phyloP scores from a whole-genome alignment of 2,113 vertebrate species.

The Lycocorax pyrrhopterus region DNA sequence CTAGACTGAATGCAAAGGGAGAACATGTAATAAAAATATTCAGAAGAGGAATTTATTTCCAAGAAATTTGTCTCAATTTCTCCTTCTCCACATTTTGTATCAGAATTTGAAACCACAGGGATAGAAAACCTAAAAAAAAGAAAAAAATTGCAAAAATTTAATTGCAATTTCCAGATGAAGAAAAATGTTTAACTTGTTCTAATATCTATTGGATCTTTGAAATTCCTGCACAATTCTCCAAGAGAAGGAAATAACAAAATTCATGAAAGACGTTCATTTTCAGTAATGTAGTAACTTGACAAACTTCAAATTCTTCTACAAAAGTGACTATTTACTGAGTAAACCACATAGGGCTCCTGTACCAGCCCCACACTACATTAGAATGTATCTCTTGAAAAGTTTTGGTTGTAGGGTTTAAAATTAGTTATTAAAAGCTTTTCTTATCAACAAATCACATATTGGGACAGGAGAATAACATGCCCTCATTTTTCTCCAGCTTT shows the following conservation, averaged over 20 bases:
- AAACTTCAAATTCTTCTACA: not conserved
- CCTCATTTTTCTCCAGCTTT: not conserved
- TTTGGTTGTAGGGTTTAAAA: not conserved
- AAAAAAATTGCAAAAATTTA: not conserved
- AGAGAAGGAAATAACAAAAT: not conserved
- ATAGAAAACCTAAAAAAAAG: not conserved
- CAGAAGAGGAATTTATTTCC: not conserved
- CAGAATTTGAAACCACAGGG: not conserved
- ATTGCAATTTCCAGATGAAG: not conserved
- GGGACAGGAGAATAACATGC: not conserved
- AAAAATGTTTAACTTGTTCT: not conserved
- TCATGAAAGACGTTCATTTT: not conserved
- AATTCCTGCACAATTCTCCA: not conserved
- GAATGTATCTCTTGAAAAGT: not conserved
- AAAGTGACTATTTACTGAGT: not conserved
- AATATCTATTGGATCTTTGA: not conserved
- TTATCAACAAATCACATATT: not conserved
- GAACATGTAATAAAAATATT: not conserved
- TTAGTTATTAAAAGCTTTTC: not conserved
- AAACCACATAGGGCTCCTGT: not conserved
- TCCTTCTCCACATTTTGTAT: not conserved
- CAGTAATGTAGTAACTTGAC: not conserved
- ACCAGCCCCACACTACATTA: not conserved
- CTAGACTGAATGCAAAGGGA: not conserved
- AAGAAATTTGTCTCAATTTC: not conserved